phyloP scores from a whole-genome alignment of 2,797 vertebrate genomes.

The Argya squamiceps region DNA sequence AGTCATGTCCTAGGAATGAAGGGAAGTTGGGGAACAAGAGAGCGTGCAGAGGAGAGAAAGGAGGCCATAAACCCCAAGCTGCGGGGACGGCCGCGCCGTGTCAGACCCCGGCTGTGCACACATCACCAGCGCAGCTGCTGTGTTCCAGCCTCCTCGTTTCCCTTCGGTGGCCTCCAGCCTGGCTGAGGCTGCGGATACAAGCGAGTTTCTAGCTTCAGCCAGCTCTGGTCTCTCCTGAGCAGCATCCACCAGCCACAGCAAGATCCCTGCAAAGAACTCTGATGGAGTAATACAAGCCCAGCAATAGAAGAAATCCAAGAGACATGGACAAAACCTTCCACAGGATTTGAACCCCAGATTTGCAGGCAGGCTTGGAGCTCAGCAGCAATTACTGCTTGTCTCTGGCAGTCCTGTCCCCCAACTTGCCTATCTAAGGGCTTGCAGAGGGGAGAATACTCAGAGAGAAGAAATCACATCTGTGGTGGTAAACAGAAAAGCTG shows the following conservation, averaged over 20 bases:
- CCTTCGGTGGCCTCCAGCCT: slow-evolving; percentile 40
- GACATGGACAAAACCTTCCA: not conserved
- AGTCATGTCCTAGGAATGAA: slow-evolving; percentile 46
- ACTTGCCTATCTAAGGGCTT: not conserved
- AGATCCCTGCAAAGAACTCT: not conserved
- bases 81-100: not conserved
- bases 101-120: not conserved
- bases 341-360: not conserved
- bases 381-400: not conserved
- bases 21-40: slow-evolving; percentile 10
- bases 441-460: accelerated
- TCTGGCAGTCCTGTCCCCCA: not conserved
- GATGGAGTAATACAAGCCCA: not conserved
- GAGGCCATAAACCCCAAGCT: slow-evolving; percentile 1
- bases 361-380: not conserved
- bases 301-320: not conserved
- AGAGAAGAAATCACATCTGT: accelerated
- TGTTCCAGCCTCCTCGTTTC: not conserved
- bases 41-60: not conserved
- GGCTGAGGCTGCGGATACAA: not conserved
- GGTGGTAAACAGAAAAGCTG: not conserved
- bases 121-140: slow-evolving; percentile 5
- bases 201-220: not conserved
- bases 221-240: slow-evolving; percentile 1
- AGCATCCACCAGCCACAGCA: not conserved